phyloP scores from a whole-genome alignment of 1,140 invertebrate genomes.

The Vanessa tameamea region DNA sequence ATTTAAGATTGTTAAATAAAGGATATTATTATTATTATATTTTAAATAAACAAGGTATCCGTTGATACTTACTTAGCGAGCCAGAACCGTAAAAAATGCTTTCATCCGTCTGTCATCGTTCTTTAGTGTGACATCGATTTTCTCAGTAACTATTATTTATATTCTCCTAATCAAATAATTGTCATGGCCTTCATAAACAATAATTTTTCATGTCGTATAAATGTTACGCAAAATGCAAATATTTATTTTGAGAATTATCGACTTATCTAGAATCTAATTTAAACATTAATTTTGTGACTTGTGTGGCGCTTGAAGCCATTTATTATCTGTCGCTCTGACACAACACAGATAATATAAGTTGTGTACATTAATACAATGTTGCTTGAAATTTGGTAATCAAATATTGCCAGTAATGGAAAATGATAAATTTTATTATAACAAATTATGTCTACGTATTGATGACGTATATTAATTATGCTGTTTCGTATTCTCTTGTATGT shows the following conservation, averaged over 20 bases:
- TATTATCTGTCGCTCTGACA: slow-evolving; percentile 31
- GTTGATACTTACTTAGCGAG: too few species aligned
- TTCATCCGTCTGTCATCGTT: too few species aligned
- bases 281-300: slow-evolving; percentile 33
- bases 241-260: slow-evolving; percentile 31
- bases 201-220: slow-evolving; percentile 24
- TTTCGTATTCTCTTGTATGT: neutral
- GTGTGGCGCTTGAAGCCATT: slow-evolving; percentile 29
- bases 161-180: neutral
- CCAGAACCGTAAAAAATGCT: too few species aligned
- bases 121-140: too few species aligned
- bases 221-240: slow-evolving; percentile 24
- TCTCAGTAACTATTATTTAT: neutral
- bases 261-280: slow-evolving; percentile 32
- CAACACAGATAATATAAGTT: slow-evolving; percentile 27
- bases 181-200: neutral
- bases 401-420: slow-evolving; percentile 12
- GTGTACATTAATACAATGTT: slow-evolving; percentile 23
- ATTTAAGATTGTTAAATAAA: too few species aligned
- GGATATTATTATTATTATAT: too few species aligned
- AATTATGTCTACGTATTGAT: neutral
- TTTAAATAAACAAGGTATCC: too few species aligned
- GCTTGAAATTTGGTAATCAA: slow-evolving; percentile 18
- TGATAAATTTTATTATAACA: slow-evolving; percentile 13
- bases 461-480: neutral